A percentile compares a stretch with the other conserved stretches of the same genome.
phyloP scores from a whole-genome alignment of 35 echinoderm and acorn worm genomes.

The Ophiothrix spiculata region DNA sequence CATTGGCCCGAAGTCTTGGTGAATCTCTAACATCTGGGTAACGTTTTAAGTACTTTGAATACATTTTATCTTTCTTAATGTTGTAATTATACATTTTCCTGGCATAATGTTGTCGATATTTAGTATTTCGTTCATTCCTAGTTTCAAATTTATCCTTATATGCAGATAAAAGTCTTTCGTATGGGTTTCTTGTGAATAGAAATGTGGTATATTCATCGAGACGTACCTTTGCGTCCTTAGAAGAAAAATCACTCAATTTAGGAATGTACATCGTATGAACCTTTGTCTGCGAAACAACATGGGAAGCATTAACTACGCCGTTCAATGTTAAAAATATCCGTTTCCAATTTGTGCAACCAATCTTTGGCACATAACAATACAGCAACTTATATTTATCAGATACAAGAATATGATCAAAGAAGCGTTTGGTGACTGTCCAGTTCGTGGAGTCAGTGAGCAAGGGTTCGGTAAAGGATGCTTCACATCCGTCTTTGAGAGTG shows the following conservation, averaged over 20 bases:
- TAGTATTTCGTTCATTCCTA: not conserved
- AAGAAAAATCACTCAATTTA: not conserved
- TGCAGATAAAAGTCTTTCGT: slow-evolving; percentile 34
- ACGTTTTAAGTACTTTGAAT: not conserved
- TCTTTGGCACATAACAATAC: slow-evolving; percentile 44
- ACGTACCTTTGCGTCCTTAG: not conserved
- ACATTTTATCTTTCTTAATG: not conserved
- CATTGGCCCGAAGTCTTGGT: not conserved
- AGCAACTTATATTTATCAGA: slow-evolving; percentile 32
- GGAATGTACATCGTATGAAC: slow-evolving; percentile 2
- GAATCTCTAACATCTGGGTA: not conserved
- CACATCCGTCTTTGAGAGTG: not conserved
- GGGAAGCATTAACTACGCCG: not conserved
- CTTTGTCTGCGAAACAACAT: not conserved
- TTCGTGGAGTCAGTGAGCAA: not conserved
- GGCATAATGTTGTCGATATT: slow-evolving; percentile 1
- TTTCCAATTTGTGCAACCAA: slow-evolving; percentile 52
- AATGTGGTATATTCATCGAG: slow-evolving; percentile 41
- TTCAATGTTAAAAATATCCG: slow-evolving; percentile 37
- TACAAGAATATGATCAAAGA: slow-evolving; percentile 29
- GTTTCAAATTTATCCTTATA: slow-evolving; percentile 44
- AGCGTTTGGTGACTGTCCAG: not conserved
- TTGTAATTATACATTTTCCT: not conserved
- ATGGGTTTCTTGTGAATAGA: slow-evolving; percentile 35
- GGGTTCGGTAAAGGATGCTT: not conserved